These are phyloP conservation scores for human (Homo sapiens) DNA, from an alignment of 2,113 vertebrate species.

Conservation along the genomic window GRCh38 chr19:35113001-35113500, in stretches of 20 bases:
- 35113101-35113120: no score
- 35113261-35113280: background rate
- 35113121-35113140: background rate
- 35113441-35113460: background rate
- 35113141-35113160: background rate
- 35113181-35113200: background rate
- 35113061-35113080: no score
- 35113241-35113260: background rate
- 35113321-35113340: background rate
- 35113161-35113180: background rate
- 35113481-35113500: background rate
- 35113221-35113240: background rate
- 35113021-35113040: no score
- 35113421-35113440: background rate
- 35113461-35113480: background rate
- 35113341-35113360: background rate
- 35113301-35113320: background rate
- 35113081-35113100: no score
- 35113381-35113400: background rate
- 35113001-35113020: no score
- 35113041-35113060: no score
- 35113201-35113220: background rate
- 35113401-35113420: background rate
- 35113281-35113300: background rate
- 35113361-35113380: background rate